A percentile compares a stretch with the other conserved stretches of the same genome.
These are phyloP conservation scores for Pipistrellus kuhlii DNA, from an alignment of 2,797 vertebrate genomes.

Conservation along the genomic window DNA sequence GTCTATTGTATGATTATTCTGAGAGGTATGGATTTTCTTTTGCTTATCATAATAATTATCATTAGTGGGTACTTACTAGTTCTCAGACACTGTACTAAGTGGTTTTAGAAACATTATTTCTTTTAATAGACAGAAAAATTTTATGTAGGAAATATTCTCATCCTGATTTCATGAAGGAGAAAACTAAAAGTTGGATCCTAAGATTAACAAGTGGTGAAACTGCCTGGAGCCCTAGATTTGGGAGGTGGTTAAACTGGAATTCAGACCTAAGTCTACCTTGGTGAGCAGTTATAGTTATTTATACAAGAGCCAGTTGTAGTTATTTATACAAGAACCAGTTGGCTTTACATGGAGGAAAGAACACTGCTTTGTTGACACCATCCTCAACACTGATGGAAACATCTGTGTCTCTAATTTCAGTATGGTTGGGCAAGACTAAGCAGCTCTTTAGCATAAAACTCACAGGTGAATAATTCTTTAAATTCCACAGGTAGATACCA, in stretches of 20 bases:
- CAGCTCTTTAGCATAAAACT: background rate
- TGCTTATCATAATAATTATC: constrained; percentile 5
- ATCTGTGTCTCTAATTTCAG: constrained; percentile 41
- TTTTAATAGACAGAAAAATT: constrained; percentile 40
- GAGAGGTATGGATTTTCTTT: constrained; percentile 35
- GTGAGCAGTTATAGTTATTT: background rate
- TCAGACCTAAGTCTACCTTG: background rate
- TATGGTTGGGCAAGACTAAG: background rate
- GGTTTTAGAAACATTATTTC: constrained; percentile 24
- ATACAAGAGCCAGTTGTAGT: background rate
- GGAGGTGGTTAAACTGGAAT: background rate
- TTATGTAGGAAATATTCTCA: background rate
- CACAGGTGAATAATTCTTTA: background rate
- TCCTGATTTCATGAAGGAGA: background rate
- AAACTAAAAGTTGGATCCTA: background rate
- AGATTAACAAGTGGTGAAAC: background rate
- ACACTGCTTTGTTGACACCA: background rate
- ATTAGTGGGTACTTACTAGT: constrained; percentile 11
- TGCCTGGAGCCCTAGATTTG: background rate
- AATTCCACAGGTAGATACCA: background rate
- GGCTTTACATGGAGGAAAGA: background rate
- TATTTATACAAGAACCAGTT: background rate
- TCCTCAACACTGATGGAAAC: background rate
- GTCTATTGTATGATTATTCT: background rate
- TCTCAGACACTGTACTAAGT: constrained; percentile 15